phyloP scores from a whole-genome alignment of 1,140 invertebrate genomes.

The Solen grandis region DNA sequence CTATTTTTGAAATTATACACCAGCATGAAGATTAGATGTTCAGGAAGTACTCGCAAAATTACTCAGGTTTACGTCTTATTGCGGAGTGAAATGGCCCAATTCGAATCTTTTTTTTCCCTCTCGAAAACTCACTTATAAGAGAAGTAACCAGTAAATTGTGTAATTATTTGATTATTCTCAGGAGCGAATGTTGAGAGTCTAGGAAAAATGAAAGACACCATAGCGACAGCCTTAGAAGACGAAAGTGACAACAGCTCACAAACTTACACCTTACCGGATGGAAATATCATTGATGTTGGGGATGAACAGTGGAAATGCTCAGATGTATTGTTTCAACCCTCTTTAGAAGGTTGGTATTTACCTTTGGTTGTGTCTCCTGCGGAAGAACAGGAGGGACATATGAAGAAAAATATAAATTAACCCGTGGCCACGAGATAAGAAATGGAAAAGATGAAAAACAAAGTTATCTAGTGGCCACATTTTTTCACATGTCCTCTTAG shows the following conservation, averaged over 20 bases:
- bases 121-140: neutral
- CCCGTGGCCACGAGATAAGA: neutral
- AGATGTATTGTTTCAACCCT: neutral
- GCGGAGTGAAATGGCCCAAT: neutral
- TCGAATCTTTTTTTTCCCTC: neutral
- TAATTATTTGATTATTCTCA: neutral
- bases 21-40: neutral
- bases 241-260: neutral
- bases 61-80: neutral
- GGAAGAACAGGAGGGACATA: no score
- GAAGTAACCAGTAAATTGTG: neutral
- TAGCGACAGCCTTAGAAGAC: neutral
- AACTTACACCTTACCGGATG: neutral
- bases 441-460: neutral
- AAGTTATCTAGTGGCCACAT: neutral
- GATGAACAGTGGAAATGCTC: neutral
- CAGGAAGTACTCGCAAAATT: neutral
- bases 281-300: neutral
- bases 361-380: no score
- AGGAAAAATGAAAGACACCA: neutral
- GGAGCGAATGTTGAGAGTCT: neutral
- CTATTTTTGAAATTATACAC: no score
- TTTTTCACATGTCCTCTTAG: neutral
- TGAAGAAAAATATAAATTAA: neutral
- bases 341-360: no score